These are phyloP conservation scores for Cinclus cinclus DNA, from an alignment of 2,113 vertebrate species.

Conservation along the genomic window DNA sequence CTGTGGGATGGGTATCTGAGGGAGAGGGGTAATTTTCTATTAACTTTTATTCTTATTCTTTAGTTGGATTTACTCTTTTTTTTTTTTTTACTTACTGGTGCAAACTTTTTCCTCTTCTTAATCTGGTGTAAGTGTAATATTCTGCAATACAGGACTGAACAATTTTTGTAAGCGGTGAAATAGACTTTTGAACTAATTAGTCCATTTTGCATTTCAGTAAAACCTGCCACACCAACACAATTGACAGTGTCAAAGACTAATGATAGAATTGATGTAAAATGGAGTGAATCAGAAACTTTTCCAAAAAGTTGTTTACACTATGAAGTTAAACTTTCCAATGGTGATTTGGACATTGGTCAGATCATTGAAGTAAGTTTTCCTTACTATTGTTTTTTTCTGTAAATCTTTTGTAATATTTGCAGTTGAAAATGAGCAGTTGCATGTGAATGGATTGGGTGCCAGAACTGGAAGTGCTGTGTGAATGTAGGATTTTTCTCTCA, in stretches of 20 bases:
- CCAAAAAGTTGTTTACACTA: slow-evolving; percentile 6
- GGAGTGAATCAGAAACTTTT: slow-evolving; percentile 23
- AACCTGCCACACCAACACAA: slow-evolving; percentile 36
- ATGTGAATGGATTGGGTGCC: neutral
- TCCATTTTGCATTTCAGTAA: slow-evolving; percentile 40
- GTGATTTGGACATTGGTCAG: neutral
- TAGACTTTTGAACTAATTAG: neutral
- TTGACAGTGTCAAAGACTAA: neutral
- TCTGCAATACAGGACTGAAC: neutral
- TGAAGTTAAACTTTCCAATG: neutral
- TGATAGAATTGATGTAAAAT: neutral
- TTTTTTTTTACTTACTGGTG: neutral
- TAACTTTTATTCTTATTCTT: neutral
- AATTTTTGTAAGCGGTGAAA: neutral
- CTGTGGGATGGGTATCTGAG: neutral
- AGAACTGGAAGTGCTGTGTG: neutral
- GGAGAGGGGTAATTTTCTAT: neutral
- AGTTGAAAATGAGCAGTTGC: neutral
- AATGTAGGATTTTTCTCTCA: neutral
- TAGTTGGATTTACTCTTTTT: neutral
- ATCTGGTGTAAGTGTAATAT: neutral
- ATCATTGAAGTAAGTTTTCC: neutral
- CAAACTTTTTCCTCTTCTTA: neutral
- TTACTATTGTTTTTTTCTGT: neutral
- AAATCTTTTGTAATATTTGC: neutral